These are phyloP conservation scores for Aproaerema taeniolella DNA, from an alignment of 2,888 invertebrate species.

Conservation along the genomic window DNA sequence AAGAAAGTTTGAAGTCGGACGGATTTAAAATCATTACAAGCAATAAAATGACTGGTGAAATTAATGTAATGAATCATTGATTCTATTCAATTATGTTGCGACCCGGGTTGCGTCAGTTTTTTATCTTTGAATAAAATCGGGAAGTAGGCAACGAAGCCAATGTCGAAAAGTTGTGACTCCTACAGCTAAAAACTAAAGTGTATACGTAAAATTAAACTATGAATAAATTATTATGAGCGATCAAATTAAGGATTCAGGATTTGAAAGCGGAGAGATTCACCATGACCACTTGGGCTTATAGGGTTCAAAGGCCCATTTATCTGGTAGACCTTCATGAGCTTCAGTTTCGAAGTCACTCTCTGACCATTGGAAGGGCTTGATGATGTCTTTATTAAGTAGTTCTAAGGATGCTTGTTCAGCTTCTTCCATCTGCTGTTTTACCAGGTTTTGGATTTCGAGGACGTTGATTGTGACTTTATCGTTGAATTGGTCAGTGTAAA, in stretches of 20 bases:
- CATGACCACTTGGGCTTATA: conserved; percentile 78
- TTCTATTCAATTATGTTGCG: too few species aligned
- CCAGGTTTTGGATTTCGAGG: conserved; percentile 53
- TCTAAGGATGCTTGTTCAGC: conserved; percentile 51
- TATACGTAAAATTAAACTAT: conserved; percentile 3
- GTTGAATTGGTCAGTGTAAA: conserved; percentile 62
- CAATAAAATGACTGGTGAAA: not conserved
- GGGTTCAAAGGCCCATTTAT: conserved; percentile 83
- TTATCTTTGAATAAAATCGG: too few species aligned
- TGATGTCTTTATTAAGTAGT: conserved; percentile 44
- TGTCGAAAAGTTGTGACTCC: too few species aligned
- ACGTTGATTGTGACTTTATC: conserved; percentile 53
- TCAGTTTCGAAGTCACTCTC: conserved; percentile 78
- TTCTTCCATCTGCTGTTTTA: conserved; percentile 55
- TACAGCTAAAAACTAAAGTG: too few species aligned
- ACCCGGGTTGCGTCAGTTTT: too few species aligned
- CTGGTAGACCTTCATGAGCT: conserved; percentile 85
- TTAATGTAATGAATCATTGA: too few species aligned
- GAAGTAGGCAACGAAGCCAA: too few species aligned
- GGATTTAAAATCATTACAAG: conserved; percentile 6
- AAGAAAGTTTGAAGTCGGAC: conserved; percentile 9
- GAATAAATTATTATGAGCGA: conserved; percentile 9
- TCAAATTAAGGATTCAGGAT: not conserved
- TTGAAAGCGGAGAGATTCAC: conserved; percentile 48
- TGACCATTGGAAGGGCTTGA: conserved; percentile 86